Percentiles rank a stretch among this genome's conserved stretches.
Evolutionary conservation across 2,888 invertebrate genomes (phyloP).

Genomic region (Cenopis cana): DNA sequence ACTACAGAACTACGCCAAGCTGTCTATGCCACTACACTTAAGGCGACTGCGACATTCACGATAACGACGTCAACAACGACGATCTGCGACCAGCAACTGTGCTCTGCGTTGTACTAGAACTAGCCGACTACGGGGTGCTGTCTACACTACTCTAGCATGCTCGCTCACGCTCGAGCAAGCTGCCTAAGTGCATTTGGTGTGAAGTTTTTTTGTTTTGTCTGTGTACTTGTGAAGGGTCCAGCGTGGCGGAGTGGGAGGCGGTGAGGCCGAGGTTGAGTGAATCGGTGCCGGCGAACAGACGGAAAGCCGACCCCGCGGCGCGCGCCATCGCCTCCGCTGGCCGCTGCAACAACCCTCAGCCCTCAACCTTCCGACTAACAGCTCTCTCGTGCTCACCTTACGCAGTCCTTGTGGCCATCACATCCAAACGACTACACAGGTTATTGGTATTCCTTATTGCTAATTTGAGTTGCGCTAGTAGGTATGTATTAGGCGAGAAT

Average conservation of each 20-base stretch:
- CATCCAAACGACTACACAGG: conserved; percentile 12
- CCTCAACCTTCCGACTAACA: conserved; percentile 59
- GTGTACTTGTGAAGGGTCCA: conserved; percentile 83
- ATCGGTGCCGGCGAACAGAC: conserved; percentile 91
- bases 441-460: conserved; percentile 8
- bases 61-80: conserved; percentile 14
- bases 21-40: conserved; percentile 11
- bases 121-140: conserved; percentile 45
- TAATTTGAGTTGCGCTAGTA: conserved; percentile 6
- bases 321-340: conserved; percentile 92
- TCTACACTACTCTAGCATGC: conserved; percentile 14
- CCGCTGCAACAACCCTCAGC: conserved; percentile 81
- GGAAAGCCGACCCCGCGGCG: conserved; percentile 91
- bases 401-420: conserved; percentile 7
- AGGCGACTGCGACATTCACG: conserved; percentile 19
- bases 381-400: conserved; percentile 40
- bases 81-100: conserved; percentile 26
- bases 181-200: conserved; percentile 52
- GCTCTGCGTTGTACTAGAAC: conserved; percentile 18
- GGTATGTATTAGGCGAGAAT: conserved; percentile 7
- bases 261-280: conserved; percentile 89
- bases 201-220: conserved; percentile 57
- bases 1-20: conserved; percentile 29
- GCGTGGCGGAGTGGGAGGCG: conserved; percentile 85
- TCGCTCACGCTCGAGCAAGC: conserved; percentile 21